These are phyloP conservation scores for Eristalinus sepulchralis DNA, from an alignment of 2,888 invertebrate genomes.

Conservation along the genomic window DNA sequence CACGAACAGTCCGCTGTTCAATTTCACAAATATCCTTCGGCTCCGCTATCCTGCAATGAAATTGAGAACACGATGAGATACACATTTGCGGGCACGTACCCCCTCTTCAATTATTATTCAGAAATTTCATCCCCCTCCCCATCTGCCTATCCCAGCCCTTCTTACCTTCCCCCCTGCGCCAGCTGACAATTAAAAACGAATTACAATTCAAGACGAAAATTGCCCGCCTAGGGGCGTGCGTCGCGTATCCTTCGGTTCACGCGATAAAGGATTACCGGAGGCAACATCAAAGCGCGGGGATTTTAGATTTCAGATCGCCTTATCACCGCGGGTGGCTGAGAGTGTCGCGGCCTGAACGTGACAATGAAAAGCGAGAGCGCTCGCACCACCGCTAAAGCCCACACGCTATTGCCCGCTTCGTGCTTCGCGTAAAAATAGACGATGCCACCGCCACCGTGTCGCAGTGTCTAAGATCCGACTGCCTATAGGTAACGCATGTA, in stretches of 20 bases:
- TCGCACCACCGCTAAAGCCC: not conserved
- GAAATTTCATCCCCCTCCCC: not conserved
- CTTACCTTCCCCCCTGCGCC: not conserved
- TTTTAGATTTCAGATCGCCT: not conserved
- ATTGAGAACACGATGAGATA: not conserved
- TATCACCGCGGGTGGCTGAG: not conserved
- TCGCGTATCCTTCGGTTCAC: not conserved
- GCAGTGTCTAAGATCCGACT: not conserved
- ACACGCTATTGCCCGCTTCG: not conserved
- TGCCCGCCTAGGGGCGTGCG: not conserved
- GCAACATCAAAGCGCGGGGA: not conserved
- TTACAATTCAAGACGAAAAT: constrained; percentile 1
- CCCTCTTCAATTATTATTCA: constrained; percentile 21
- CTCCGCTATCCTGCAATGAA: constrained; percentile 49
- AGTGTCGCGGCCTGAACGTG: constrained; percentile 3
- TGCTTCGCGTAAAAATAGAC: constrained; percentile 12
- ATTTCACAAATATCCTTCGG: constrained; percentile 21
- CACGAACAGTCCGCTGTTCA: constrained; percentile 35
- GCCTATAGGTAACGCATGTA: not conserved
- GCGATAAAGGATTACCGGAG: constrained; percentile 23
- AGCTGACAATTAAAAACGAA: constrained; percentile 30
- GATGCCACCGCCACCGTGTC: not conserved
- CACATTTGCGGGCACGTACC: not conserved
- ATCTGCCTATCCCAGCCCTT: not conserved
- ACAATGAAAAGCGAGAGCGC: not conserved